Conservation (phyloP, 2,113 vertebrate species). For the Micromys minutus region DNA sequence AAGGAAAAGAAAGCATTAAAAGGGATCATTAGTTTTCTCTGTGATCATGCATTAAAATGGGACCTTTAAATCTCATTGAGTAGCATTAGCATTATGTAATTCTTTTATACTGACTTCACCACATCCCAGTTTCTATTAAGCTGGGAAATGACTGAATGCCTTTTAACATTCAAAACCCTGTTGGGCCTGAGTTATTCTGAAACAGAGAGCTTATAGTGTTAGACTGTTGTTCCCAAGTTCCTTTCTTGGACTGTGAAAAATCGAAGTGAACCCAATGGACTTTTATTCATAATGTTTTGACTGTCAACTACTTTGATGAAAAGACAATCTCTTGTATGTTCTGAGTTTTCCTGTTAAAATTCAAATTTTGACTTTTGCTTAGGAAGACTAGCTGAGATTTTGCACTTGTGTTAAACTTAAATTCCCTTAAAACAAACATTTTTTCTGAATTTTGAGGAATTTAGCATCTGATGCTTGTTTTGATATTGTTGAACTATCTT, state of each 20-base stretch:
- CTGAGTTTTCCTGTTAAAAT: slow-evolving; percentile 52
- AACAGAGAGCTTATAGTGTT: slow-evolving; percentile 15
- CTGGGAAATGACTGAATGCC: slow-evolving; percentile 27
- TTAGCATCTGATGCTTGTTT: slow-evolving; percentile 29
- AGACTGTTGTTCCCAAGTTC: slow-evolving; percentile 17
- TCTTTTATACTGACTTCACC: slow-evolving; percentile 41
- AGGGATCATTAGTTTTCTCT: slow-evolving; percentile 49
- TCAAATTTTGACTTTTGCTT: slow-evolving; percentile 51
- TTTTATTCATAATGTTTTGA: slow-evolving; percentile 48
- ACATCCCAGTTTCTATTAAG: slow-evolving; percentile 20
- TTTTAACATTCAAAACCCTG: slow-evolving; percentile 24
- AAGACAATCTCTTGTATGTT: slow-evolving; percentile 38
- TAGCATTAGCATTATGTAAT: slow-evolving; percentile 29
- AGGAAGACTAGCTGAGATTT: background rate
- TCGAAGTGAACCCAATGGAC: slow-evolving; percentile 26
- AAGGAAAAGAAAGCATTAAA: slow-evolving; percentile 53
- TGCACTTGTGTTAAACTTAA: slow-evolving; percentile 51
- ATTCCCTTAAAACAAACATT: slow-evolving; percentile 45
- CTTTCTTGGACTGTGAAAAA: slow-evolving; percentile 56
- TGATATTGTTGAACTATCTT: slow-evolving; percentile 52
- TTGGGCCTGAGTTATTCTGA: slow-evolving; percentile 28
- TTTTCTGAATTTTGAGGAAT: slow-evolving; percentile 16
- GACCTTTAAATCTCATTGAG: slow-evolving; percentile 19
- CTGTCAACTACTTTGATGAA: slow-evolving; percentile 46
- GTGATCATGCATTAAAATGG: slow-evolving; percentile 27